Percentiles rank a stretch among this genome's conserved stretches.
These are phyloP conservation scores for Sciurus carolinensis DNA, from an alignment of 2,797 vertebrate genomes.

Conservation along the genomic window DNA sequence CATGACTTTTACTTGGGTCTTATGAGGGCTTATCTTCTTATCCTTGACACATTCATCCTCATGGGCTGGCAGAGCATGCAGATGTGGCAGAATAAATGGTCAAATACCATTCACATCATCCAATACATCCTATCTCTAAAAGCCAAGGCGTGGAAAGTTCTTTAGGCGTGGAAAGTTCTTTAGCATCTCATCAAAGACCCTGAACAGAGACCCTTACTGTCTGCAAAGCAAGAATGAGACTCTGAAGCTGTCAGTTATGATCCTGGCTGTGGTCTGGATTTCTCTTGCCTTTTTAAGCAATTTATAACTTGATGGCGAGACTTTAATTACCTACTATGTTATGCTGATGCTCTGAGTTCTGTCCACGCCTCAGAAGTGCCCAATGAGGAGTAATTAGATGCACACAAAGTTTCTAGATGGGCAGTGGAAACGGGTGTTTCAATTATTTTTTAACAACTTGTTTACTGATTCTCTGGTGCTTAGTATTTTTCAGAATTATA, in stretches of 20 bases:
- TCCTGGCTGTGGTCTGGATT: neutral
- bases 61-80: neutral
- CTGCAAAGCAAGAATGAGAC: neutral
- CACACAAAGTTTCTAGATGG: slow-evolving; percentile 66
- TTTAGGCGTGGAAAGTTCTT: neutral
- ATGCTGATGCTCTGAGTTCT: neutral
- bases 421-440: slow-evolving; percentile 69
- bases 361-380: neutral
- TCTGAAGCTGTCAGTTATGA: neutral
- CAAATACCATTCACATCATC: neutral
- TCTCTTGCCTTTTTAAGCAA: neutral
- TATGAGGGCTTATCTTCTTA: neutral
- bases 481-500: slow-evolving; percentile 65
- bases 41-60: neutral
- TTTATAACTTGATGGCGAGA: neutral
- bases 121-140: neutral
- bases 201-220: neutral
- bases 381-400: slow-evolving; percentile 63
- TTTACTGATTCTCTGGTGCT: slow-evolving; percentile 67
- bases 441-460: slow-evolving; percentile 80
- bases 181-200: neutral
- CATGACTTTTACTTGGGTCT: neutral
- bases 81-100: neutral
- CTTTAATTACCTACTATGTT: slow-evolving; percentile 52
- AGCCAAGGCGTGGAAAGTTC: too few species aligned